phyloP scores from a whole-genome alignment of 2,797 vertebrate genomes.

The Gephyroberyx darwinii region DNA sequence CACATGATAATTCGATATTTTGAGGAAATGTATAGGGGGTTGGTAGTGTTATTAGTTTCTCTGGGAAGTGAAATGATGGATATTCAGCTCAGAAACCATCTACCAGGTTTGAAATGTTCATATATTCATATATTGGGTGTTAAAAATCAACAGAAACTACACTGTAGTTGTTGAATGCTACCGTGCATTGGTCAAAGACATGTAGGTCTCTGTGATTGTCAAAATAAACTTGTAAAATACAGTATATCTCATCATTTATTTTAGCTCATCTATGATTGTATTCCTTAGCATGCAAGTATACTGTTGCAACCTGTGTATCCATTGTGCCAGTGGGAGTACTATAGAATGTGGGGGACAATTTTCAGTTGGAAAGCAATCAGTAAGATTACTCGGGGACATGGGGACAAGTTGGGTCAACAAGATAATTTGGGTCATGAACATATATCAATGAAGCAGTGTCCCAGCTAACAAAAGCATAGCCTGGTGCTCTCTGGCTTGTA shows the following conservation, averaged over 20 bases:
- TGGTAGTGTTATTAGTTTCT: background rate
- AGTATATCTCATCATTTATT: no score
- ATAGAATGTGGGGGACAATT: background rate
- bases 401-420: conserved; percentile 6
- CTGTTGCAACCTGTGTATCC: no score
- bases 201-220: no score
- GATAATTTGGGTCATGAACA: conserved; percentile 13
- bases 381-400: conserved; percentile 9
- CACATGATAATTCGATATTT: conserved; percentile 42
- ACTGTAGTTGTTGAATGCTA: background rate
- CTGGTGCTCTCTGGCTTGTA: conserved; percentile 7
- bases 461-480: conserved; percentile 2
- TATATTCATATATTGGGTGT: background rate
- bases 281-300: no score
- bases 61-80: conserved; percentile 11
- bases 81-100: conserved; percentile 17
- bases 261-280: no score
- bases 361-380: conserved; percentile 12
- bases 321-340: background rate
- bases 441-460: conserved; percentile 24
- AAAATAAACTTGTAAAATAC: background rate
- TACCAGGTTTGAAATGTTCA: background rate
- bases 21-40: conserved; percentile 15
- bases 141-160: background rate
- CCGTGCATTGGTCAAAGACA: background rate